Evolutionary conservation across 2,797 vertebrate genomes (phyloP).

Genomic region (Prionace glauca): DNA sequence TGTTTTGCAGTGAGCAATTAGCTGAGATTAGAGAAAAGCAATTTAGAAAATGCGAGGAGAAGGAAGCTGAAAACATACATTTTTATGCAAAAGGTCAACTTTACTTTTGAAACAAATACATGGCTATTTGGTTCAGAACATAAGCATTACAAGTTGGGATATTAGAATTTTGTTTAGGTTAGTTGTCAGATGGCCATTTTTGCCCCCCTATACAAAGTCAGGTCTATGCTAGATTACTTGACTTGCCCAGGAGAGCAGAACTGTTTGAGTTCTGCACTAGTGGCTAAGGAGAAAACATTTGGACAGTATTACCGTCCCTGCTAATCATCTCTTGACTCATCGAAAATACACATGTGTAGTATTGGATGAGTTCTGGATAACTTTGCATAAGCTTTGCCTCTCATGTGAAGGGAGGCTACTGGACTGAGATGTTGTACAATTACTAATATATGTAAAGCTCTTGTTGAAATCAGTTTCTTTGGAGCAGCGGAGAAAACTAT

Average conservation of each 20-base stretch:
- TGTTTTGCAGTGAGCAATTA: neutral
- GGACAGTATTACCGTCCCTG: neutral
- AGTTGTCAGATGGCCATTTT: neutral
- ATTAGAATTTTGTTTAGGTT: neutral
- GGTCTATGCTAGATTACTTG: neutral
- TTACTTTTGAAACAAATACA: neutral
- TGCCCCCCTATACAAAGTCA: neutral
- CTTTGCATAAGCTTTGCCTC: neutral
- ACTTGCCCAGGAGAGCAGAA: neutral
- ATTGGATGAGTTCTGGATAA: neutral
- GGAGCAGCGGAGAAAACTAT: neutral
- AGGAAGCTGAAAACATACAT: neutral
- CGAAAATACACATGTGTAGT: neutral
- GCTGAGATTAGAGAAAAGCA: neutral
- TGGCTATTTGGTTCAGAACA: neutral
- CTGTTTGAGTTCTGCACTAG: neutral
- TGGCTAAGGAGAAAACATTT: neutral
- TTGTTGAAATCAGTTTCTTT: too few relatives aligned
- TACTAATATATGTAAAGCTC: neutral
- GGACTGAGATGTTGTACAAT: neutral
- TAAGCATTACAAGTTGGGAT: neutral
- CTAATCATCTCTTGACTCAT: neutral
- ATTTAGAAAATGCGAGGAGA: neutral
- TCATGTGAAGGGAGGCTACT: neutral
- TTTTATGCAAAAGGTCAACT: neutral